phyloP scores from a whole-genome alignment of 2,888 invertebrate genomes.

The Sinohyriopsis cumingii region DNA sequence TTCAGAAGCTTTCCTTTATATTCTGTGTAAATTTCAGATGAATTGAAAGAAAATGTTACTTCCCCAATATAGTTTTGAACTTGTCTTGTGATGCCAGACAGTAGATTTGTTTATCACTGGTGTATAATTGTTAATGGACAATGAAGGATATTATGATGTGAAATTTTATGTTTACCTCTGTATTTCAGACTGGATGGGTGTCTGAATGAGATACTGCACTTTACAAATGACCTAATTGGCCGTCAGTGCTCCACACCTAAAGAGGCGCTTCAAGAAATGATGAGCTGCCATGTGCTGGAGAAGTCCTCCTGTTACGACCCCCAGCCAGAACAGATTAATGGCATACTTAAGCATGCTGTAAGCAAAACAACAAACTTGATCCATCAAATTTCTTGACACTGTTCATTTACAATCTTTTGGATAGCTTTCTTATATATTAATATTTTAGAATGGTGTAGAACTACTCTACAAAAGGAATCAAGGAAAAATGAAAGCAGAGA shows the following conservation, averaged over 20 bases:
- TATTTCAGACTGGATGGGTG: constrained; percentile 58
- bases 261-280: constrained; percentile 61
- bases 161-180: neutral
- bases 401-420: no score
- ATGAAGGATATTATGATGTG: neutral
- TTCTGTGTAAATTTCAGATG: no score
- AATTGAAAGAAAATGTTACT: no score
- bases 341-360: constrained; percentile 63
- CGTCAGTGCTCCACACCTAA: constrained; percentile 57
- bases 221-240: constrained; percentile 56
- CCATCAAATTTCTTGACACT: no score
- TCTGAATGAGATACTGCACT: constrained; percentile 53
- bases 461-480: no score
- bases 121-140: neutral
- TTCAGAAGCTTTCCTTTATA: no score
- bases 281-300: constrained; percentile 61
- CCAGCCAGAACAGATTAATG: constrained; percentile 61
- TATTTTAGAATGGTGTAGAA: no score
- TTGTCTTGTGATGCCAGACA: no score
- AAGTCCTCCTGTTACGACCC: constrained; percentile 68
- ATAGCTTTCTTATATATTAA: no score
- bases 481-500: no score
- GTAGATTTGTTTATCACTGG: no score
- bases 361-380: constrained; percentile 12
- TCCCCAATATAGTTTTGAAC: no score